Evolutionary conservation across 2,888 invertebrate genomes (phyloP).

Genomic region (Capitulum mitella): DNA sequence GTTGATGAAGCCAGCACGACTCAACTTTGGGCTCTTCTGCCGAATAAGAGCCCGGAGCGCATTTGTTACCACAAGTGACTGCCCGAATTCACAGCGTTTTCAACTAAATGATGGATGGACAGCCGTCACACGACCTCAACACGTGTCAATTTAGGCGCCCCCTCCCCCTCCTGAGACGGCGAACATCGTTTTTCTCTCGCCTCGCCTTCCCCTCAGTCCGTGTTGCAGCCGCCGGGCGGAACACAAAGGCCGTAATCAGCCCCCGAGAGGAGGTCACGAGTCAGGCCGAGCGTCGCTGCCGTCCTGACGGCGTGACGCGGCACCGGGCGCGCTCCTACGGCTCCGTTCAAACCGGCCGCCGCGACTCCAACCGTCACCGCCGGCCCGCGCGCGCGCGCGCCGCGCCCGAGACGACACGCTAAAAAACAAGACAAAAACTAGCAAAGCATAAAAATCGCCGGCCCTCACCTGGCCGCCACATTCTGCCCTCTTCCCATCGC

Average conservation of each 20-base stretch:
- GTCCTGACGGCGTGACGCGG: no score
- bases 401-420: neutral
- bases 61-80: neutral
- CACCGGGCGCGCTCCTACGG: no score
- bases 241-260: no score
- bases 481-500: neutral
- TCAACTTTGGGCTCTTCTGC: neutral
- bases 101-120: neutral
- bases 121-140: neutral
- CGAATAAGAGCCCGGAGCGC: neutral
- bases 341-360: neutral
- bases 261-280: no score
- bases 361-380: neutral
- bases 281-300: no score
- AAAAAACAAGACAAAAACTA: slow-evolving; percentile 24
- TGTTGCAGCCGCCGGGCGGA: no score
- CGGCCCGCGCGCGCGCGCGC: neutral
- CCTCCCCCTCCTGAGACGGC: neutral
- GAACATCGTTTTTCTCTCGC: neutral
- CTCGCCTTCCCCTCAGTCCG: no score
- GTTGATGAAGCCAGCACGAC: neutral
- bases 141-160: neutral
- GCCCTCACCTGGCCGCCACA: neutral
- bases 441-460: slow-evolving; percentile 16
- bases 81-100: neutral